Evolutionary conservation across 2,888 invertebrate genomes (phyloP).

Genomic region (Apamea epomidion): DNA sequence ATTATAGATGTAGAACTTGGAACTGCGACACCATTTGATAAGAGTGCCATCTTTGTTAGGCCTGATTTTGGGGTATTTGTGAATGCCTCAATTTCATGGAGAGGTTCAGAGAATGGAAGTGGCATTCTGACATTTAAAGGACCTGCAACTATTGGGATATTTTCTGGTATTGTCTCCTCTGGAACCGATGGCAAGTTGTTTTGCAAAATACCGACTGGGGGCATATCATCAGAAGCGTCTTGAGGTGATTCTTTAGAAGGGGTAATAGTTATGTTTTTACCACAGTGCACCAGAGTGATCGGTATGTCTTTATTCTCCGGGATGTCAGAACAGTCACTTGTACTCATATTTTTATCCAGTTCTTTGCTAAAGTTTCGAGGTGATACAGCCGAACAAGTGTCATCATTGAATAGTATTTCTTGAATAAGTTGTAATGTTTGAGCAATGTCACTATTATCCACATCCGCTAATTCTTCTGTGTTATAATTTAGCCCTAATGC

Average conservation of each 20-base stretch:
- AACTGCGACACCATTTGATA: constrained; percentile 11
- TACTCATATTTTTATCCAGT: background rate
- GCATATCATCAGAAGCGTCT: constrained; percentile 3
- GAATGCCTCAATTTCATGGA: background rate
- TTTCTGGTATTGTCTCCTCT: background rate
- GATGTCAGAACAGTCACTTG: background rate
- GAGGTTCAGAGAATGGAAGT: background rate
- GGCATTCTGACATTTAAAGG: constrained; percentile 28
- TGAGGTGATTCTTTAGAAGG: constrained; percentile 3
- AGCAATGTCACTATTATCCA: background rate
- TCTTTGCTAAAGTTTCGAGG: background rate
- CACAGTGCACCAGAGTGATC: background rate
- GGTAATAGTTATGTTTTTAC: background rate
- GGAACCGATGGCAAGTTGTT: background rate
- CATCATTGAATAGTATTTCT: constrained; percentile 17
- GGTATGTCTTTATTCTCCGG: background rate
- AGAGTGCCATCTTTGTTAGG: background rate
- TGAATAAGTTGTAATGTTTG: constrained; percentile 32
- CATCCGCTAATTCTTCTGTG: constrained; percentile 7
- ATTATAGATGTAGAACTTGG: constrained; percentile 44
- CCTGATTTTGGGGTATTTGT: background rate
- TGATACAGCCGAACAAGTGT: background rate
- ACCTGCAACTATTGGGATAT: background rate
- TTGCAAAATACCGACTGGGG: background rate
- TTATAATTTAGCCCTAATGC: constrained; percentile 26